A percentile compares a stretch with the other conserved stretches of the same genome.
Evolutionary conservation across 1,140 invertebrate genomes (phyloP).

Genomic region (Solen grandis): DNA sequence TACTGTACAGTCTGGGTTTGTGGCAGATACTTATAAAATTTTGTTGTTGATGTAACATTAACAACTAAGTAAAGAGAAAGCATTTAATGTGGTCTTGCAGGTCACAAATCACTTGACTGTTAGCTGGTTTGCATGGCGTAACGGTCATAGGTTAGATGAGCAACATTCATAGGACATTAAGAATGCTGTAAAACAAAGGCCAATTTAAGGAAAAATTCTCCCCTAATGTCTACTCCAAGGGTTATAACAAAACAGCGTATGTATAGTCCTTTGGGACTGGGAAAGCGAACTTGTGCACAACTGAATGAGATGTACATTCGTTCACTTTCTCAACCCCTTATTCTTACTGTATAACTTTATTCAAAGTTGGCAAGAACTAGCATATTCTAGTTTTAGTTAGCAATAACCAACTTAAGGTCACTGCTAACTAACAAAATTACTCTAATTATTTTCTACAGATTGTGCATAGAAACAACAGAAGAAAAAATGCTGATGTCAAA

Average conservation of each 20-base stretch:
- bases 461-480: no score
- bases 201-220: not conserved
- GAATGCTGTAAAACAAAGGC: not conserved
- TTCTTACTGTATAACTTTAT: constrained; percentile 31
- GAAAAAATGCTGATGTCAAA: no score
- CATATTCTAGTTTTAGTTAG: constrained; percentile 45
- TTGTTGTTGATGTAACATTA: no score
- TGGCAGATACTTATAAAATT: no score
- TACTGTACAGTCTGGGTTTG: no score
- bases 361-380: constrained; percentile 41
- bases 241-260: constrained; percentile 14
- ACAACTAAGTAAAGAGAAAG: no score
- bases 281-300: constrained; percentile 43
- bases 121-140: no score
- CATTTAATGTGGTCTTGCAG: no score
- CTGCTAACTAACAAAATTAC: constrained; percentile 51
- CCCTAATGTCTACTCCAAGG: not conserved
- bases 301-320: constrained; percentile 39
- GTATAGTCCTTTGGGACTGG: constrained; percentile 38
- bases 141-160: no score
- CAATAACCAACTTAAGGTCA: constrained; percentile 55
- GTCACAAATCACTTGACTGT: no score
- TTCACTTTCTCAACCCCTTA: constrained; percentile 37
- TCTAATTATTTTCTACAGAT: no score
- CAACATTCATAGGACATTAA: not conserved